Conservation (phyloP, 2,888 invertebrate species). For the Sialis lutaria region DNA sequence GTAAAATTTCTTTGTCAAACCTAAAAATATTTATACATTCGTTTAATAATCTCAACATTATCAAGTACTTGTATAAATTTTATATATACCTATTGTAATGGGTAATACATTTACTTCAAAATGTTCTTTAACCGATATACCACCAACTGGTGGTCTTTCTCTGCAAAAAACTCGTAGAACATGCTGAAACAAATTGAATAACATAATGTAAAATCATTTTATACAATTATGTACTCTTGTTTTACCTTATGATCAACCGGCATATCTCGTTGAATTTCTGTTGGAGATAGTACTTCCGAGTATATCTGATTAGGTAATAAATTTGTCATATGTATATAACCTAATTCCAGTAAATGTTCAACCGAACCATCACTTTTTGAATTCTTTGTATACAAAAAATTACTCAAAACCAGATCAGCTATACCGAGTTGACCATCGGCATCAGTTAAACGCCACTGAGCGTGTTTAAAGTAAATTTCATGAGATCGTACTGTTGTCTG, state of each 20-base stretch:
- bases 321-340: constrained; percentile 90
- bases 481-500: constrained; percentile 66
- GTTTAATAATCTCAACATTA: neutral
- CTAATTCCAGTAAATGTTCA: constrained; percentile 89
- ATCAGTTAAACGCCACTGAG: constrained; percentile 95
- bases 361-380: constrained; percentile 94
- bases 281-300: constrained; percentile 69
- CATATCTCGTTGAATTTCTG: constrained; percentile 67
- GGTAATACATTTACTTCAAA: constrained; percentile 98
- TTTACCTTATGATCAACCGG: constrained; percentile 69
- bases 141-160: constrained; percentile 94
- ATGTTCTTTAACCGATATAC: constrained; percentile 96
- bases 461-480: constrained; percentile 96
- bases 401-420: constrained; percentile 86
- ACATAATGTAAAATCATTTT: neutral
- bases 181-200: constrained; percentile 27
- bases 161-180: constrained; percentile 88
- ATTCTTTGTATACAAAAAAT: constrained; percentile 94
- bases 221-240: constrained; percentile 1
- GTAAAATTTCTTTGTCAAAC: constrained; percentile 89
- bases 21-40: constrained; percentile 20
- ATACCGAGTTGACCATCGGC: constrained; percentile 96
- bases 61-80: neutral
- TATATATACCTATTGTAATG: constrained; percentile 57
- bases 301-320: constrained; percentile 87